Base-by-base conservation (phyloP, 2,888 invertebrate genomes). In the Gasteruption jaculator region DNA sequence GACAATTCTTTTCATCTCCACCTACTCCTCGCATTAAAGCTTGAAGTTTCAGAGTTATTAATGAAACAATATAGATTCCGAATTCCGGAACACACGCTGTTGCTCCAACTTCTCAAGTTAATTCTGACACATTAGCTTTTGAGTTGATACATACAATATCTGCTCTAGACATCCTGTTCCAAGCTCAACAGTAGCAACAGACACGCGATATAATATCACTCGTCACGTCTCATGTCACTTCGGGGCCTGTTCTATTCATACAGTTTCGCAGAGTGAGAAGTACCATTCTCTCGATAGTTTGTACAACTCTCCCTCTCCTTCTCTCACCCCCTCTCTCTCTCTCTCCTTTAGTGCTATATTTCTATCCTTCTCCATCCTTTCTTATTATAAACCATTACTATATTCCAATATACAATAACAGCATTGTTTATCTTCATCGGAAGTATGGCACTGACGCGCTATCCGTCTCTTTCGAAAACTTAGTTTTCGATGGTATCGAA, bases 161-260 rank as follows among this genome's bases (percentile, higher is more conserved):
- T 62, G 59, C 45, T 48, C 39, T 47, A 58, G 63, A 63, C 61
- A 56, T 39, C 43, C 52, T 50, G 52, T 52, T 54, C 57, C 51
- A 50, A 45, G 45, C n/a, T 46, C 45, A 51, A 41, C 45, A 38
- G 47, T 39, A 45, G 29, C 36, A 38, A 47, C 48, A 58, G 53
- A 54, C 58, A 49, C 48, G 52, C 54, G 56, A 58, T 60, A 58
- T 60, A 63, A 65, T 61, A 58, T 64, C 62, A 61, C 60, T 54
- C 56, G 62, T 61, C 63, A 60, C 56, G 51, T 59, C 55, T 61
- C 53, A 60, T 56, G 58, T 58, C 57, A 60, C 52, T 58, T 51
- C 45, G 45, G 45, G 50, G 47, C 45, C 42, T 46, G 49, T 41
- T 48, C 49, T 49, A 52, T 60, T 57, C 55, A 49, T 33, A 45